phyloP scores from a whole-genome alignment of 2,113 vertebrate species.

The Thunnus maccoyii region DNA sequence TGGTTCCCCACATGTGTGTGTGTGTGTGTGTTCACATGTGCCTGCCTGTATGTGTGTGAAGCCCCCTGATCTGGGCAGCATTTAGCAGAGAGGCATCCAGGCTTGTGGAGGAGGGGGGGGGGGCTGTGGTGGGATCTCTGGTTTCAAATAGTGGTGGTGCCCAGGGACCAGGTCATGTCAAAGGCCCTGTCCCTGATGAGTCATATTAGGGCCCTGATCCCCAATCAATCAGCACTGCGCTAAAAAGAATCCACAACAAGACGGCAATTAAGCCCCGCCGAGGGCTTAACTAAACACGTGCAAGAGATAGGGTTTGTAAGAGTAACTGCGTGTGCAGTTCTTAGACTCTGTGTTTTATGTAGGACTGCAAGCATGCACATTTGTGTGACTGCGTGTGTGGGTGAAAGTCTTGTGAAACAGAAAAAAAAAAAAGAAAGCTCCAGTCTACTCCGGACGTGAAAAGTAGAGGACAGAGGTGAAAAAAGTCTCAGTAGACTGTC shows the following conservation, averaged over 20 bases:
- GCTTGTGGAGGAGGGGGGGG: slow-evolving; percentile 48
- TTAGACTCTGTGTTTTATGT: slow-evolving; percentile 40
- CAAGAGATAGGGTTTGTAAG: slow-evolving; percentile 53
- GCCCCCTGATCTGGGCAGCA: slow-evolving; percentile 44
- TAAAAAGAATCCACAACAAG: slow-evolving; percentile 83
- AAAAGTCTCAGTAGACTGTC: slow-evolving; percentile 26
- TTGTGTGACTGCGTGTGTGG: slow-evolving; percentile 23
- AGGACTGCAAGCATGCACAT: slow-evolving; percentile 25
- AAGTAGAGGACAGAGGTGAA: slow-evolving; percentile 32
- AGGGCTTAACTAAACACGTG: slow-evolving; percentile 73
- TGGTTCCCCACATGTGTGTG: slow-evolving; percentile 26
- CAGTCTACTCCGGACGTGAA: slow-evolving; percentile 38
- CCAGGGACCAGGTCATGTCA: slow-evolving; percentile 76
- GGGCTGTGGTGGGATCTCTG: slow-evolving; percentile 58
- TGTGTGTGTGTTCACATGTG: slow-evolving; percentile 6
- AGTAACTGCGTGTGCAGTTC: slow-evolving; percentile 62
- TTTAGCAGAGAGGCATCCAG: slow-evolving; percentile 66
- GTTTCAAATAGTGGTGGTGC: slow-evolving; percentile 76
- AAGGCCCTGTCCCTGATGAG: slow-evolving; percentile 83
- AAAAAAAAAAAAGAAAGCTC: background rate
- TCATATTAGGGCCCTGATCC: slow-evolving; percentile 81
- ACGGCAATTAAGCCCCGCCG: slow-evolving; percentile 70
- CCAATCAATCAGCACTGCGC: slow-evolving; percentile 83
- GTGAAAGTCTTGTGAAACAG: slow-evolving; percentile 24
- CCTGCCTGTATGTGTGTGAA: slow-evolving; percentile 20